Conservation (phyloP, 2,797 vertebrate genomes). For the Echiichthys vipera region DNA sequence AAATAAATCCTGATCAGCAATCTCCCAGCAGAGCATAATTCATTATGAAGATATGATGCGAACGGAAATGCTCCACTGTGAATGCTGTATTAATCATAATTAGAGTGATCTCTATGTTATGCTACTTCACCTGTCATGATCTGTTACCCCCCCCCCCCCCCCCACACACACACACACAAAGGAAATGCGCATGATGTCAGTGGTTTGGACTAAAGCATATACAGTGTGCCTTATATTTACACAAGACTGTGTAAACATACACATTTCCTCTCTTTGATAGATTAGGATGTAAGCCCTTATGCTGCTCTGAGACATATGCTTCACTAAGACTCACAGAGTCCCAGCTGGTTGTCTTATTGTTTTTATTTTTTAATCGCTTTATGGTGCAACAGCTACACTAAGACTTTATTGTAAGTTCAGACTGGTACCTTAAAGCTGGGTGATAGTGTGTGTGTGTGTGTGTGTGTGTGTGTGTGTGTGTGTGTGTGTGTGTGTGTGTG, state of each 20-base stretch:
- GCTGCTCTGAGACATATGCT: slow-evolving; percentile 39
- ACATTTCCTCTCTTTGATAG: slow-evolving; percentile 63
- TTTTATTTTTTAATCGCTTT: slow-evolving; percentile 22
- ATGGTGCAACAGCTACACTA: slow-evolving; percentile 26
- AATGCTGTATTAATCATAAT: slow-evolving; percentile 7
- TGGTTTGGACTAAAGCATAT: slow-evolving; percentile 28
- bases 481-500: slow-evolving; percentile 16
- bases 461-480: slow-evolving; percentile 10
- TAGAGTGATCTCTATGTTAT: slow-evolving; percentile 21
- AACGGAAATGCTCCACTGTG: slow-evolving; percentile 16
- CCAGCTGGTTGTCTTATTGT: slow-evolving; percentile 32
- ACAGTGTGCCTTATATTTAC: slow-evolving; percentile 53
- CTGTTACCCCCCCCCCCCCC: not conserved
- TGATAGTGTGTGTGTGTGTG: slow-evolving; percentile 8
- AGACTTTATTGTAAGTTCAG: slow-evolving; percentile 11
- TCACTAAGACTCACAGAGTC: slow-evolving; percentile 38
- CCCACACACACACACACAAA: not conserved
- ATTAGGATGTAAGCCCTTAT: slow-evolving; percentile 51
- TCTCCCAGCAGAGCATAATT: not conserved
- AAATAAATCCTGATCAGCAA: slow-evolving; percentile 30
- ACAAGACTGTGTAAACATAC: slow-evolving; percentile 65
- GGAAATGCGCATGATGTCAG: slow-evolving; percentile 32
- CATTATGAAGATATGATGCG: slow-evolving; percentile 18
- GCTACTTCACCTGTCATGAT: slow-evolving; percentile 14
- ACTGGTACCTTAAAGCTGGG: not conserved